These are phyloP conservation scores for Subanguina moxae DNA, from an alignment of 1,140 invertebrate genomes.

Conservation along the genomic window DNA sequence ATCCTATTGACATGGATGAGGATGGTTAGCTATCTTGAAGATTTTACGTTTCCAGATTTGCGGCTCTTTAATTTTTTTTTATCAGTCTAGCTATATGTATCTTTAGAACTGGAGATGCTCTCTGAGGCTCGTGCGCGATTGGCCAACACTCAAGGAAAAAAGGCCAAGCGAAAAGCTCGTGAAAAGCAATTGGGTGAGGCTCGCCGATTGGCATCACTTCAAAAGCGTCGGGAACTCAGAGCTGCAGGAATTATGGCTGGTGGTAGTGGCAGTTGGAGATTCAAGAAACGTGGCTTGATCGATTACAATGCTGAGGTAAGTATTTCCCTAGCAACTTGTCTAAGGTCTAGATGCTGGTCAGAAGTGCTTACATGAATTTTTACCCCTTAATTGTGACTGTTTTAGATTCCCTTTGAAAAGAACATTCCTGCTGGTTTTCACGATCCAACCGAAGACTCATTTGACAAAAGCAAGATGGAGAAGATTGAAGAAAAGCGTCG, in stretches of 20 bases:
- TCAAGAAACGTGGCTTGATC: constrained; percentile 74
- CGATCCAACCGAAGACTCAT: constrained; percentile 54
- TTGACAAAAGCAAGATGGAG: constrained; percentile 38
- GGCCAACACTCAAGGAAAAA: constrained; percentile 98
- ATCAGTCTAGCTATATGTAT: constrained; percentile 36
- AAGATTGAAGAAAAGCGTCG: constrained; percentile 41
- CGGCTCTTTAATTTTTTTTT: too few species aligned
- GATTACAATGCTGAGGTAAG: constrained; percentile 95
- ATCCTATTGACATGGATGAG: constrained; percentile 99
- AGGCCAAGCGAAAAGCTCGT: constrained; percentile 94
- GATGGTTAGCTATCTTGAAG: constrained; percentile 70
- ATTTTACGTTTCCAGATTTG: background rate
- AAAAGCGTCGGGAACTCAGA: constrained; percentile 88
- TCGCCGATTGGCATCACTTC: constrained; percentile 84
- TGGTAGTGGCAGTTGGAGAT: constrained; percentile 59
- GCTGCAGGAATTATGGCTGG: constrained; percentile 88
- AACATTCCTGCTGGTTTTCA: constrained; percentile 55
- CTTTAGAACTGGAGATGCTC: constrained; percentile 90
- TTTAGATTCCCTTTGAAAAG: constrained; percentile 57
- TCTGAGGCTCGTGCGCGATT: constrained; percentile 94
- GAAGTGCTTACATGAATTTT: background rate
- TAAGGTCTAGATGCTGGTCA: too few species aligned
- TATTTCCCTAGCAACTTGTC: constrained; percentile 71
- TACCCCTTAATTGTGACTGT: constrained; percentile 66
- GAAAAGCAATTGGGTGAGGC: constrained; percentile 99